These are phyloP conservation scores for Drosophila chauvacae DNA, from an alignment of 1,140 invertebrate genomes.

Conservation along the genomic window DNA sequence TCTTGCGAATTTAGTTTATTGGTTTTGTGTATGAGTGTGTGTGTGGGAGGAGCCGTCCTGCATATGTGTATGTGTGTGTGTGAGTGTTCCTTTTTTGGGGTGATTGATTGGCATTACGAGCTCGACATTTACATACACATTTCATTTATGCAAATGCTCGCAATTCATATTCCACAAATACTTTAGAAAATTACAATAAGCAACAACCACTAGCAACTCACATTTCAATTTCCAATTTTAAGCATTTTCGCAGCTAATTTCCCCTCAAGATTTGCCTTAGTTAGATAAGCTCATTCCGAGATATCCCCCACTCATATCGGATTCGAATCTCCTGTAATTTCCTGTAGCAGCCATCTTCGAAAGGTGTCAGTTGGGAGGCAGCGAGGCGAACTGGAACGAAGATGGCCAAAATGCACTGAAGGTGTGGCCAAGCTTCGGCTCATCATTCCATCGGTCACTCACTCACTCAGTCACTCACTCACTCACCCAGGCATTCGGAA, in stretches of 20 bases:
- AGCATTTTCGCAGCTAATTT: constrained; percentile 82
- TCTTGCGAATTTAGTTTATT: constrained; percentile 82
- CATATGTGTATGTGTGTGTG: constrained; percentile 23
- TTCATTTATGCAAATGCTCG: constrained; percentile 83
- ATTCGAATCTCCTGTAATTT: constrained; percentile 68
- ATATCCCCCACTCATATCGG: constrained; percentile 25
- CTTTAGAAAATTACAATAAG: constrained; percentile 78
- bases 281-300: constrained; percentile 57
- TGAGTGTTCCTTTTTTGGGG: constrained; percentile 65
- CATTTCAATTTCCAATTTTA: constrained; percentile 64
- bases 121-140: constrained; percentile 80
- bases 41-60: constrained; percentile 61
- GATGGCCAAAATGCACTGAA: constrained; percentile 73
- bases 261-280: constrained; percentile 73
- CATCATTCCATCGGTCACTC: constrained; percentile 38
- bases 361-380: constrained; percentile 41
- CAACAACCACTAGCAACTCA: constrained; percentile 32
- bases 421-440: constrained; percentile 60
- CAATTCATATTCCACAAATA: constrained; percentile 83
- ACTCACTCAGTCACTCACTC: constrained; percentile 10
- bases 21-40: constrained; percentile 65
- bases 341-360: constrained; percentile 79
- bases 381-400: constrained; percentile 46
- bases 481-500: constrained; percentile 22
- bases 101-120: constrained; percentile 82